A percentile compares a stretch with the other conserved stretches of the same genome.
These are phyloP conservation scores for Athalia circularis DNA, from an alignment of 2,888 invertebrate genomes.

Conservation along the genomic window DNA sequence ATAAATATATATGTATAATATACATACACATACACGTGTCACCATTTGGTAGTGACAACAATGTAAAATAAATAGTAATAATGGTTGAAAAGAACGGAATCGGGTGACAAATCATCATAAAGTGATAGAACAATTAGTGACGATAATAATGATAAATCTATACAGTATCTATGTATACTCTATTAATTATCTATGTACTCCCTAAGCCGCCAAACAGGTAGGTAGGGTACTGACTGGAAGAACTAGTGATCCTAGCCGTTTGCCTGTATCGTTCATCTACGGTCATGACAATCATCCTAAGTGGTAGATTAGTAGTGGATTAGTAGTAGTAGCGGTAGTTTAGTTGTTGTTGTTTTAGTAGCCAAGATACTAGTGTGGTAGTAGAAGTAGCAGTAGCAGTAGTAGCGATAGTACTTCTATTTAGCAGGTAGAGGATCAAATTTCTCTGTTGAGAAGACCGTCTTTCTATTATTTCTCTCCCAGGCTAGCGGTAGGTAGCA, in stretches of 20 bases:
- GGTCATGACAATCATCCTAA: conserved; percentile 73
- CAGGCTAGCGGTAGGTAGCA: not conserved
- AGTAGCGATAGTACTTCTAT: conserved; percentile 55
- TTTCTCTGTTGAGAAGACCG: no score
- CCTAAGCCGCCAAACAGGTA: conserved; percentile 72
- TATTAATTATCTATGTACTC: conserved; percentile 71
- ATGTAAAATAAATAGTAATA: not conserved
- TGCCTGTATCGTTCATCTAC: conserved; percentile 72
- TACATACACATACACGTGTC: not conserved
- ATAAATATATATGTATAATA: conserved; percentile 9
- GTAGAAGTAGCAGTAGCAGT: conserved; percentile 56
- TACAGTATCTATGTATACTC: conserved; percentile 30
- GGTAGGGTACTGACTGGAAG: conserved; percentile 72
- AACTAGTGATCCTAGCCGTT: conserved; percentile 72
- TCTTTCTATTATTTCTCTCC: no score
- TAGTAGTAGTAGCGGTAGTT: conserved; percentile 54
- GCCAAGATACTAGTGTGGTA: conserved; percentile 24
- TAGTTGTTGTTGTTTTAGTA: no score
- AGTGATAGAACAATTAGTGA: conserved; percentile 41
- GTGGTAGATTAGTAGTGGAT: conserved; percentile 60
- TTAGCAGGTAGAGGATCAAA: not conserved
- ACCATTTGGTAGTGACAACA: not conserved
- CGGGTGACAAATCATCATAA: conserved; percentile 43
- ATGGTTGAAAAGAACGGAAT: conserved; percentile 40
- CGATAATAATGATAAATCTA: conserved; percentile 45